Evolutionary conservation across 2,797 vertebrate genomes (phyloP).

Genomic region (Morus bassanus): DNA sequence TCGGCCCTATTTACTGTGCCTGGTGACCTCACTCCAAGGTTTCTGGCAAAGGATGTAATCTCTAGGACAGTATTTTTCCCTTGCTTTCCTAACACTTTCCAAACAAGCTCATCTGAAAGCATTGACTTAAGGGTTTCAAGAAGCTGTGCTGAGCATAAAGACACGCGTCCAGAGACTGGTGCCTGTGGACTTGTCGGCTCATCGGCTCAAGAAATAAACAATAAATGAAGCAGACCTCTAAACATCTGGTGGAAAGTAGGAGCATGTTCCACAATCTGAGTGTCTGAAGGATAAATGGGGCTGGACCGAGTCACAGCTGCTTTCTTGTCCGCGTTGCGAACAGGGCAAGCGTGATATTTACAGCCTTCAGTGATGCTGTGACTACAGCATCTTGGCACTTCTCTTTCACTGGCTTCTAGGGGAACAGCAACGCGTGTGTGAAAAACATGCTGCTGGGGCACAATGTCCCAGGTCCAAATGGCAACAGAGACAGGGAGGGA

Average conservation of each 20-base stretch:
- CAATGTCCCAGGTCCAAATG: not conserved
- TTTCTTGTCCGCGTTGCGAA: not conserved
- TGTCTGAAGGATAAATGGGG: slow-evolving; percentile 43
- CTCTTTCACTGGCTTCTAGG: not conserved
- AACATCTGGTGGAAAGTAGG: slow-evolving; percentile 39
- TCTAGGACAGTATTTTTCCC: slow-evolving; percentile 6
- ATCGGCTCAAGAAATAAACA: slow-evolving; percentile 35
- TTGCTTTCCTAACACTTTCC: slow-evolving; percentile 47
- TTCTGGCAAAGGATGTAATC: not conserved
- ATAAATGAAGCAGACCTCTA: not conserved
- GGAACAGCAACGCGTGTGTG: not conserved
- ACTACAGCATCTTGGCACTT: slow-evolving; percentile 27
- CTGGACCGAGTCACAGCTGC: not conserved
- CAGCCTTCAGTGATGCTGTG: not conserved
- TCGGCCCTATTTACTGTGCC: not conserved
- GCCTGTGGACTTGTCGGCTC: not conserved
- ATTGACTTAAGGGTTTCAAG: slow-evolving; percentile 28
- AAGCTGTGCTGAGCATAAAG: not conserved
- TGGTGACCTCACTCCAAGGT: not conserved
- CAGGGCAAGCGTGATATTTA: not conserved
- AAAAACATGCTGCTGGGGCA: slow-evolving; percentile 14
- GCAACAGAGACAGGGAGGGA: not conserved
- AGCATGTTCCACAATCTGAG: slow-evolving; percentile 8
- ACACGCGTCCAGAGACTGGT: not conserved
- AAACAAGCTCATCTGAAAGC: not conserved